phyloP scores from a whole-genome alignment of 1,140 invertebrate species.

The Ylistrum balloti region DNA sequence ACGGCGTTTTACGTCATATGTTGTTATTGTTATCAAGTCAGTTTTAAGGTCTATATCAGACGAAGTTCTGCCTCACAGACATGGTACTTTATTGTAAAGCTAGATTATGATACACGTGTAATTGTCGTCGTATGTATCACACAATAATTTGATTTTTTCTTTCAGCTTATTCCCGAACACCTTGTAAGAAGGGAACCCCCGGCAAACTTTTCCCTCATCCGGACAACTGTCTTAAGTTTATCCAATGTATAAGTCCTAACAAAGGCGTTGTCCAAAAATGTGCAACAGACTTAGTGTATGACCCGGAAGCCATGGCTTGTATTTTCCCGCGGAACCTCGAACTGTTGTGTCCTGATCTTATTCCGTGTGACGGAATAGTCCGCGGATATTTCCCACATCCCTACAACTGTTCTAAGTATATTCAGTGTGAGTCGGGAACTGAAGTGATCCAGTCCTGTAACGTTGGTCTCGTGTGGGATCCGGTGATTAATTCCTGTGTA shows the following conservation, averaged over 20 bases:
- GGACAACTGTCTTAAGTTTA: slow-evolving; percentile 61
- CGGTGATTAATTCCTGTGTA: slow-evolving; percentile 59
- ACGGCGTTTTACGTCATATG: too few relatives aligned
- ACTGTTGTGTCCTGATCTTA: slow-evolving; percentile 60
- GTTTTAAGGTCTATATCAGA: too few relatives aligned
- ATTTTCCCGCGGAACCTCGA: slow-evolving; percentile 56
- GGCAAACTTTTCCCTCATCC: slow-evolving; percentile 58
- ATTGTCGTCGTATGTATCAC: too few relatives aligned
- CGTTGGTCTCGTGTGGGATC: slow-evolving; percentile 56
- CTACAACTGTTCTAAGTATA: slow-evolving; percentile 60
- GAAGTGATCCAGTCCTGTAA: slow-evolving; percentile 57
- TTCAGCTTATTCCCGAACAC: slow-evolving; percentile 57
- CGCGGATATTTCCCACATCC: slow-evolving; percentile 62
- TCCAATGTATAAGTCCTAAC: slow-evolving; percentile 55
- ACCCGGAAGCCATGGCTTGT: slow-evolving; percentile 56
- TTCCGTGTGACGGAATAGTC: slow-evolving; percentile 56
- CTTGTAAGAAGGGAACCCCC: slow-evolving; percentile 54
- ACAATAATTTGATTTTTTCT: too few relatives aligned
- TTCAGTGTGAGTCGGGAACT: slow-evolving; percentile 61
- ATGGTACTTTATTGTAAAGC: too few relatives aligned
- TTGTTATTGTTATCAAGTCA: too few relatives aligned
- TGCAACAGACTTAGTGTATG: slow-evolving; percentile 60
- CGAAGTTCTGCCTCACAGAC: too few relatives aligned
- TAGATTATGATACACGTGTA: too few relatives aligned
- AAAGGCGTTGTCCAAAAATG: slow-evolving; percentile 55